Conservation (phyloP, 2,888 invertebrate genomes). For the Agriopis leucophaearia region DNA sequence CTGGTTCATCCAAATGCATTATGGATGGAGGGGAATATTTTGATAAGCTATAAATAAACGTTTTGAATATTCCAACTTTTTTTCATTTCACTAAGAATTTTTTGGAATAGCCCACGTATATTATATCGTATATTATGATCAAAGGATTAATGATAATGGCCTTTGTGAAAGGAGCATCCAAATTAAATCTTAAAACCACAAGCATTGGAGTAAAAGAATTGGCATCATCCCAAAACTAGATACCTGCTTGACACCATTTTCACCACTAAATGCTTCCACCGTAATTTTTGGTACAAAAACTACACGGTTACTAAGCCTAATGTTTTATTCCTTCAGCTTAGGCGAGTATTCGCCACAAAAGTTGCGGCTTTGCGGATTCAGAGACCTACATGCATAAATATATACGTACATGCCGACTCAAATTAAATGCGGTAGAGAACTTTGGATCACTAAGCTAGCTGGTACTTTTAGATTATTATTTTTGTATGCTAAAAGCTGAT, state of each 20-base stretch:
- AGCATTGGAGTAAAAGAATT: background rate
- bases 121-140: no score
- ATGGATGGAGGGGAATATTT: no score
- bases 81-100: no score
- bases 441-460: slow-evolving; percentile 5
- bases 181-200: background rate
- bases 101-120: no score
- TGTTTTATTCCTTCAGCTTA: slow-evolving; percentile 37
- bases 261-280: slow-evolving; percentile 13
- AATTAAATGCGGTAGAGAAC: slow-evolving; percentile 23
- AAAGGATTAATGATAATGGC: no score
- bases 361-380: slow-evolving; percentile 35
- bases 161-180: background rate
- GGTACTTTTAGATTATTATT: no score
- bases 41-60: no score
- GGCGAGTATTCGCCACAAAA: slow-evolving; percentile 26
- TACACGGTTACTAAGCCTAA: slow-evolving; percentile 29
- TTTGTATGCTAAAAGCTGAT: background rate
- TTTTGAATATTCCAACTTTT: no score
- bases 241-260: slow-evolving; percentile 6
- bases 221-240: background rate
- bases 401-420: slow-evolving; percentile 9
- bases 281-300: slow-evolving; percentile 25
- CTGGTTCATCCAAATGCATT: no score
- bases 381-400: slow-evolving; percentile 32